These are phyloP conservation scores for Ophonus ardosiacus DNA, from an alignment of 2,888 invertebrate genomes.

Conservation along the genomic window DNA sequence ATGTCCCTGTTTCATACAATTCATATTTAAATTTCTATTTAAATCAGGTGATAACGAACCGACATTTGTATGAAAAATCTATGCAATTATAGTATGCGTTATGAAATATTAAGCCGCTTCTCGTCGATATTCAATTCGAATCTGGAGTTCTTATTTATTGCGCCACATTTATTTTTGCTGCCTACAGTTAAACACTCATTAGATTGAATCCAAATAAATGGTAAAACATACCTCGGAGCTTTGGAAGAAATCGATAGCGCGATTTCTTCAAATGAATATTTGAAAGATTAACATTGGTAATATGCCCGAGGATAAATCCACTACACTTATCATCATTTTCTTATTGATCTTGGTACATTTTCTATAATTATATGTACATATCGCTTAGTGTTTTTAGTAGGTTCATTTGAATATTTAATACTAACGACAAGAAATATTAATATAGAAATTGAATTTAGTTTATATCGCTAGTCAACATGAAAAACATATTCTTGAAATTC, in stretches of 20 bases:
- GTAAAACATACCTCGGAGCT: conserved; percentile 5
- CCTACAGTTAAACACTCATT: conserved; percentile 25
- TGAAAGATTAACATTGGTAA: conserved; percentile 19
- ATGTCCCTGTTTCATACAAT: not conserved
- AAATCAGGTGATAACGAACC: conserved; percentile 4
- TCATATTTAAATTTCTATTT: conserved; percentile 4
- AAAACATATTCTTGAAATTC: too few relatives aligned
- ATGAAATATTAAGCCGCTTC: too few relatives aligned
- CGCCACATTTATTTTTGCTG: conserved; percentile 19
- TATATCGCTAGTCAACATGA: not conserved
- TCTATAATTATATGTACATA: conserved; percentile 41
- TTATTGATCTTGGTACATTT: conserved; percentile 37
- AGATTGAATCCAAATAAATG: conserved; percentile 8
- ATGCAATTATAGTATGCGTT: not conserved
- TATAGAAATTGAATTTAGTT: not conserved
- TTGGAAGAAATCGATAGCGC: conserved; percentile 28
- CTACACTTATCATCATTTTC: conserved; percentile 13
- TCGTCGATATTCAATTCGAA: not conserved
- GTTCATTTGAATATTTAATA: conserved; percentile 9
- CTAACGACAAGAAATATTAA: conserved; percentile 10
- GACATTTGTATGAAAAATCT: not conserved
- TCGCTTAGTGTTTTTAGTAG: conserved; percentile 9
- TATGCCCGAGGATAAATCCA: not conserved
- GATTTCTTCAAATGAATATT: conserved; percentile 43
- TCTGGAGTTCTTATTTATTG: conserved; percentile 2